These are phyloP conservation scores for Delia radicum DNA, from an alignment of 1,140 invertebrate genomes.

Conservation along the genomic window DNA sequence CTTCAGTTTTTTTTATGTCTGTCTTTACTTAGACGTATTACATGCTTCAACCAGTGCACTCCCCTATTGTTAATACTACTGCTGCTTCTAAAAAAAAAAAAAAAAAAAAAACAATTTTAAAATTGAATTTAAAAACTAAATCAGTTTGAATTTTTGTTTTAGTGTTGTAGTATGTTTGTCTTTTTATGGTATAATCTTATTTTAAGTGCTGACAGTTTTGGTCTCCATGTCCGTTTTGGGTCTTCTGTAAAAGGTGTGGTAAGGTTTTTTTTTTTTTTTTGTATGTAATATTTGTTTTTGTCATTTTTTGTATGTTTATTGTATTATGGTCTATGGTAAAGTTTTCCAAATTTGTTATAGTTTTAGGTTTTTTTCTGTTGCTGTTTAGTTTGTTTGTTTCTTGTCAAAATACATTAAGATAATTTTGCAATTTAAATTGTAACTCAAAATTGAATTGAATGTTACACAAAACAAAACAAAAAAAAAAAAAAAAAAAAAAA, in stretches of 20 bases:
- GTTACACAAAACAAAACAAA: neutral
- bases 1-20: neutral
- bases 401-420: conserved; percentile 23
- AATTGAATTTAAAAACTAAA: conserved; percentile 5
- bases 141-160: neutral
- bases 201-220: conserved; percentile 47
- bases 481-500: neutral
- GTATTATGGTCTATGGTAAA: neutral
- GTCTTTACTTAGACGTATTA: neutral
- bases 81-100: too few species aligned
- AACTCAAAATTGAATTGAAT: conserved; percentile 18
- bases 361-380: neutral
- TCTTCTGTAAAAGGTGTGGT: conserved; percentile 22
- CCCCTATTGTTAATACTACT: neutral
- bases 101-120: neutral
- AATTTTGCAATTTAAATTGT: conserved; percentile 24
- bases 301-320: neutral
- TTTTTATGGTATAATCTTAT: conserved; percentile 50
- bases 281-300: too few species aligned
- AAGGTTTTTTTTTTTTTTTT: neutral
- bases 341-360: conserved; percentile 23
- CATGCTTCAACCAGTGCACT: neutral
- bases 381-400: neutral
- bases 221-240: conserved; percentile 22
- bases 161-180: conserved; percentile 4